Evolutionary conservation across 2,888 invertebrate species (phyloP).

Genomic region (Allygus modestus): DNA sequence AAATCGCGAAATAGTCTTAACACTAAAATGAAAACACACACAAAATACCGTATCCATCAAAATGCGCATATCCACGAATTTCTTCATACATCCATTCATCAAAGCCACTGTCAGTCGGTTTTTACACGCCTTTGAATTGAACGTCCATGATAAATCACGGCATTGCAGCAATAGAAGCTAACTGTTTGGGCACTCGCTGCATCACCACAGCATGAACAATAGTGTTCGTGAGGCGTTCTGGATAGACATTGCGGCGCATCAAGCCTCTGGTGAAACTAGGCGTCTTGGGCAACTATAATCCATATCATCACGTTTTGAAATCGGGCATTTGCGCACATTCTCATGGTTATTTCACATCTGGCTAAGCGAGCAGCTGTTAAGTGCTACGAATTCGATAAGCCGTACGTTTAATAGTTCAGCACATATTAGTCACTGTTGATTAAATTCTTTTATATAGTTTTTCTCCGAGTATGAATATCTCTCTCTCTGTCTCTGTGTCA

Average conservation of each 20-base stretch:
- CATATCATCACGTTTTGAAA: constrained; percentile 7
- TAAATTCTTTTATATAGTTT: too few species aligned
- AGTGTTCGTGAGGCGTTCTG: not conserved
- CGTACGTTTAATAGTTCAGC: too few species aligned
- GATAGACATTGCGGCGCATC: not conserved
- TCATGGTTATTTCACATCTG: not conserved
- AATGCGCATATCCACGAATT: not conserved
- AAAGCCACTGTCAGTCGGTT: not conserved
- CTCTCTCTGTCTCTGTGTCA: too few species aligned
- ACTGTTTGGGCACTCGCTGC: not conserved
- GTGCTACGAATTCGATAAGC: too few species aligned
- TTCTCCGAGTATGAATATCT: too few species aligned
- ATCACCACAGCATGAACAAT: not conserved
- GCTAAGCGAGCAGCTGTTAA: not conserved
- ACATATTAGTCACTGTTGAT: too few species aligned
- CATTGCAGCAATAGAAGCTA: not conserved
- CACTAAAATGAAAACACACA: too few species aligned
- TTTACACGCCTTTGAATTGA: not conserved
- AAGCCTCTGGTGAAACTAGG: not conserved
- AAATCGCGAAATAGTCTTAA: not conserved
- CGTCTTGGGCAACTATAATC: constrained; percentile 22
- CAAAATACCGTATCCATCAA: not conserved
- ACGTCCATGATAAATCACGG: not conserved
- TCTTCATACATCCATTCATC: not conserved
- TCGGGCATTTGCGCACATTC: not conserved